Base-by-base conservation (phyloP, 1,140 invertebrate species). In the Zaprionus kolodkinae region DNA sequence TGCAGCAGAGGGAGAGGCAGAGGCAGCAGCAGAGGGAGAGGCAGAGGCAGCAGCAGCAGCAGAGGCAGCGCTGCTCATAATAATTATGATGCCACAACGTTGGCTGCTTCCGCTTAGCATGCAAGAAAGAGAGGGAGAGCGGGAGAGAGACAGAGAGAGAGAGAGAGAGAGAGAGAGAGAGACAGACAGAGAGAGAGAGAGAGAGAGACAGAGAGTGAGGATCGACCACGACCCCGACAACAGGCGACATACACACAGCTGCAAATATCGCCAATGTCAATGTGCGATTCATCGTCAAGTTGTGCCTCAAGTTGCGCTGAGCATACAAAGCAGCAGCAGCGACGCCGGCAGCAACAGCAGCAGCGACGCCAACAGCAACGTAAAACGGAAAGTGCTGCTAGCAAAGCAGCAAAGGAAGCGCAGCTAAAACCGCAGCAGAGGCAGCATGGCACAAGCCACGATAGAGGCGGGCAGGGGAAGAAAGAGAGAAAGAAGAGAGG, bases 381-480 rank as follows among this genome's bases (percentile, higher is more conserved):
- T 76, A 72, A 87, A 84, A 84, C 84, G 85, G 84, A 87, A 87
- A 89, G 84, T 85, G 68, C 65, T 79, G 52, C 79, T 71, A 55
- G 83, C 83, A 77, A 70, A 88, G 80, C 84, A 84, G 38, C 55
- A 57, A 73, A 68, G 66, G 63, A 82, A 81, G 72, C 54, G 55
- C 63, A 40, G 30, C 38, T 43, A 65, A 76, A 36, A 43, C 62
- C 27, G 27, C 27, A 63, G 25, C 45, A 30, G 15, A 27, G 7
- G 45, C 38, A 43, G 43, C 40, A 25, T 36, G 68, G 66, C 79
- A 82, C 70, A 82, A 85, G 81, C 68, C 81, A 74, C 66, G 11
- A 33, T 0, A 45, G n/a, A 21, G 7, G 7, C n/a, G 15, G 40
- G 0, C 1, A 45, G n/a, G 0, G 2, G n/a, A n/a, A 0, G 40